Evolutionary conservation across 2,888 invertebrate genomes (phyloP), one percentile per base, ranked within the genome.

Genomic region (Elegia similella): DNA sequence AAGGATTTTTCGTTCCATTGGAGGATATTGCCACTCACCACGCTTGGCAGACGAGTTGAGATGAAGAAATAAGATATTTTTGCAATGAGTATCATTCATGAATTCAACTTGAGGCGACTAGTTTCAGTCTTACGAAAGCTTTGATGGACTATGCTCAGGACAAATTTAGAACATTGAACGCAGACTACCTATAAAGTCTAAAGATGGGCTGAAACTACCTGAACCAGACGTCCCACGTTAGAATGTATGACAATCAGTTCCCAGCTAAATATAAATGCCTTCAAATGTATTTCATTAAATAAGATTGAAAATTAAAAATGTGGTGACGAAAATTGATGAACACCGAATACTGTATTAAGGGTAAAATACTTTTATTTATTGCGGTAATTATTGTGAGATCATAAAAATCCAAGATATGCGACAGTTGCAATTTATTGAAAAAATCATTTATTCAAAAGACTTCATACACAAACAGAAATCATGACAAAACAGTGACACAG

Each of bases 361-460:
- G 7, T 1, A 13, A 10, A 46, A 46, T 23, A 46, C 10, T 10
- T 23, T 29, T 29, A 30, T 17, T 50, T 50, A 34, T 50, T 50
- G 50, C 16, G 16, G 15, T 34, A 34, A 16, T 32, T 44, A 34
- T 15, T 32, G 44, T 44, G 44, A 44, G 16, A 32, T 44, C 32
- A 44, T 17, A 16, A 29, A 47, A 34, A 46, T 32, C 17, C 30
- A 55, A 44, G 44, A 55, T 46, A 55, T 55, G 54, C 32, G 16
- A 32, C 10, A 12, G 38, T 52, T 43, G 17, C 15, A 30, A 15
- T 54, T 54, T 34, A 34, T 38, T 48, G 15, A 10, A 12, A 38
- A 38, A 38, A 12, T 38, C 38, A 38, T 38, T 38, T 38, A 38
- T 38, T 38, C 12, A n/a, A 38, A 10, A 38, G n/a, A 38, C 38